Conservation (phyloP, 2,113 vertebrate genomes). For the Epinephelus lanceolatus region DNA sequence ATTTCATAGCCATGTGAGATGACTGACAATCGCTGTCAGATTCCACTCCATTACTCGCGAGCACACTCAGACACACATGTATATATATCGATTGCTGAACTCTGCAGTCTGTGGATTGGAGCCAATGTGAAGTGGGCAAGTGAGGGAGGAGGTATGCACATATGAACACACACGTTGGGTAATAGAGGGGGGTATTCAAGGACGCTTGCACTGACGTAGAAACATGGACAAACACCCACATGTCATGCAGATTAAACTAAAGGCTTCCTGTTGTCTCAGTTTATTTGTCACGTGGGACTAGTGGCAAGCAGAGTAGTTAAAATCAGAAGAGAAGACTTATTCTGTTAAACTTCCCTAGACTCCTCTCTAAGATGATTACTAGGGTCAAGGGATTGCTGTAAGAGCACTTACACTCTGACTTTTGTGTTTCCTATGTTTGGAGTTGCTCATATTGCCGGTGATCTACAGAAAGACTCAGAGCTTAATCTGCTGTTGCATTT, state of each 20-base stretch:
- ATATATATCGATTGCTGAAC: constrained; percentile 70
- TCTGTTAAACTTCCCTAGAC: constrained; percentile 25
- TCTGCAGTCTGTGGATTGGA: constrained; percentile 59
- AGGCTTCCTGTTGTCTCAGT: constrained; percentile 18
- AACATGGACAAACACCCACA: constrained; percentile 5
- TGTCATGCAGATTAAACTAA: constrained; percentile 20
- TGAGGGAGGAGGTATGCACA: constrained; percentile 17
- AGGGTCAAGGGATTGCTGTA: constrained; percentile 33
- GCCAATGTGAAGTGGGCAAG: constrained; percentile 41
- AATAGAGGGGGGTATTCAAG: constrained; percentile 21
- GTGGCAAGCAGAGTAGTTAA: background rate
- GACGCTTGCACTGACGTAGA: constrained; percentile 1
- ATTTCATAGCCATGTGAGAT: constrained; percentile 65
- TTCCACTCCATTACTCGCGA: constrained; percentile 69
- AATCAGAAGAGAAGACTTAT: background rate
- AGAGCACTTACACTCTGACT: constrained; percentile 27
- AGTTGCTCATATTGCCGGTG: constrained; percentile 20
- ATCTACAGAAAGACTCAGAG: constrained; percentile 27
- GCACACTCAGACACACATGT: constrained; percentile 31
- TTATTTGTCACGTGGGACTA: constrained; percentile 9
- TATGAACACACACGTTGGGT: background rate
- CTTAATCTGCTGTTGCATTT: constrained; percentile 41
- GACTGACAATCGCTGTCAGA: constrained; percentile 74
- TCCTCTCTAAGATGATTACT: constrained; percentile 39
- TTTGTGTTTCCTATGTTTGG: constrained; percentile 42